Evolutionary conservation across 2,888 invertebrate species (phyloP), one percentile per base, ranked within the genome.

Genomic region (Coleophora flavipennella): DNA sequence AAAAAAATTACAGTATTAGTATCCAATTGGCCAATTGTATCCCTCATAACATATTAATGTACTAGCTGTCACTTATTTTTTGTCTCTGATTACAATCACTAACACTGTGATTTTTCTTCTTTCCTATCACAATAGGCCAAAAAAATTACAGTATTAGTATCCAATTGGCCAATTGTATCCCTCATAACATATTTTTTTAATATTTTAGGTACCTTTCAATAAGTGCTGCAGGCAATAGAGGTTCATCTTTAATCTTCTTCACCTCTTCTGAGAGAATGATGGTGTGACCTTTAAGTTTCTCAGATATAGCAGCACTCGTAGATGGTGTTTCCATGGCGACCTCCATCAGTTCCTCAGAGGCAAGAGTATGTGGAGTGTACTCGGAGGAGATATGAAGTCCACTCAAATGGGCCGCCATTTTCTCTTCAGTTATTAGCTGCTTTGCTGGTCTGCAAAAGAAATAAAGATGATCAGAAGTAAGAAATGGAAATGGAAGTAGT

Each of bases 401-500:
- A 49, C 88, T 90, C 47, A 94, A 87, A 58, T 93, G 92, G 14
- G 91, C 92, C 0, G 93, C 91, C 90, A 94, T 94, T 67, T 91
- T 92, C 59, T 94, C 94, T 65, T 94, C 94, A 0, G 93, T 92
- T 47, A 94, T 93, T 31, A 91, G 86, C 62, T 93, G 92, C 61
- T 94, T 94, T 7, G 85, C 62, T 34, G 89, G 89, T 12, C 89
- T 89, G 56, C 13, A 66, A 64, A 26, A 12, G 1, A 33, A 9
- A 33, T 20, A 33, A 10, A 25, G 12, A 9, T 33, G 9, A n/a
- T n/a, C n/a, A n/a, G n/a, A n/a, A n/a, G n/a, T n/a, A n/a, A n/a
- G n/a, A n/a, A n/a, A n/a, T n/a, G n/a, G n/a, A n/a, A n/a, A n/a
- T n/a, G n/a, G n/a, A n/a, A n/a, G n/a, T n/a, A n/a, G n/a, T n/a